Conservation (phyloP, 1,140 invertebrate genomes). For the Aleiodes sp. region DNA sequence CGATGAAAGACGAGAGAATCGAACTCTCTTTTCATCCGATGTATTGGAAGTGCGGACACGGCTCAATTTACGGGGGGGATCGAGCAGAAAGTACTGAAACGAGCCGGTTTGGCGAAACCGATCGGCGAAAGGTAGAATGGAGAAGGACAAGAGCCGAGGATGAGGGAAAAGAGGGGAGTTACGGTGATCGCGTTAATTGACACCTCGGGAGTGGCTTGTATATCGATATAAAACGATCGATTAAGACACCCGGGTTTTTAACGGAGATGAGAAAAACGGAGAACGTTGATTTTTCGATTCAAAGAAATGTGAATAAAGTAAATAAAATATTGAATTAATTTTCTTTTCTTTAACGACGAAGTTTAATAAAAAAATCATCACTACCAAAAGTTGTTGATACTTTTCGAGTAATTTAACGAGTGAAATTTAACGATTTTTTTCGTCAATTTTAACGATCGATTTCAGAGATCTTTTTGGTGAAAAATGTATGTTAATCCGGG, state of each 20-base stretch:
- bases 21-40: background rate
- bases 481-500: too few relatives aligned
- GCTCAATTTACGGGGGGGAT: background rate
- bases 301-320: too few relatives aligned
- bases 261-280: background rate
- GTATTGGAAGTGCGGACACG: conserved; percentile 5
- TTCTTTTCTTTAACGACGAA: too few relatives aligned
- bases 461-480: too few relatives aligned
- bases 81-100: background rate
- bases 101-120: background rate
- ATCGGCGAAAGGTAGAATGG: background rate
- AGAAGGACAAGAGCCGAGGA: too few relatives aligned
- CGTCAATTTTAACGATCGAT: too few relatives aligned
- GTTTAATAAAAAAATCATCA: too few relatives aligned
- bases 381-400: too few relatives aligned
- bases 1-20: background rate
- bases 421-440: too few relatives aligned
- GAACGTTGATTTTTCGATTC: background rate
- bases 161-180: too few relatives aligned
- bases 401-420: too few relatives aligned
- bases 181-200: conserved; percentile 5
- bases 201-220: background rate
- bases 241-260: background rate
- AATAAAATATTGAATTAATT: too few relatives aligned
- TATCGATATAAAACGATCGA: conserved; percentile 12